Conservation (phyloP, 2,888 invertebrate genomes). For the Dorcus hopei region DNA sequence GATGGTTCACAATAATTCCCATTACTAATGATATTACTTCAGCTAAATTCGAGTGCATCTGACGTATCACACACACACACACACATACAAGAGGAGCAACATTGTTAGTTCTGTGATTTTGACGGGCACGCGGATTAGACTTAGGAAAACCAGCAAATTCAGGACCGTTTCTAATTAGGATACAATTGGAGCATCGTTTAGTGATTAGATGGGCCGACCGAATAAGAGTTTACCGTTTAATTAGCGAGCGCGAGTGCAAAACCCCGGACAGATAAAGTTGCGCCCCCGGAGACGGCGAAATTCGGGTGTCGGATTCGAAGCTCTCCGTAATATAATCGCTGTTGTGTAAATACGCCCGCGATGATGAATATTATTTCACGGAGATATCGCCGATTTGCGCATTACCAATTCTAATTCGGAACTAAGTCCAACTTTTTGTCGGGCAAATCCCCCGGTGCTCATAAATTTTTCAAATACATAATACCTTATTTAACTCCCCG, state of each 20-base stretch:
- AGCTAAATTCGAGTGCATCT: no score
- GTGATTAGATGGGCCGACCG: background rate
- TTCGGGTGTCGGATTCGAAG: background rate
- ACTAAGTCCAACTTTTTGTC: background rate
- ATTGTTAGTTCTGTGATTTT: no score
- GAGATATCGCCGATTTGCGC: conserved; percentile 1
- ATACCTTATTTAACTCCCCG: no score
- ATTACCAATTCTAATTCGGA: conserved; percentile 1
- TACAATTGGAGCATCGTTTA: background rate
- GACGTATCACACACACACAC: no score
- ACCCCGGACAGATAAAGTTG: background rate
- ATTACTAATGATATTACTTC: no score
- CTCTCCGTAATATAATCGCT: conserved; percentile 1
- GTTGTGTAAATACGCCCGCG: conserved; percentile 1
- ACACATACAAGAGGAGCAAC: no score
- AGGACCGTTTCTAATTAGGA: background rate
- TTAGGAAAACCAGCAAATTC: no score
- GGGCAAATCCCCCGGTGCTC: background rate
- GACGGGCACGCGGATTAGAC: no score
- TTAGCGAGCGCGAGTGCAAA: background rate
- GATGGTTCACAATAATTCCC: no score
- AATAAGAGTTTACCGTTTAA: conserved; percentile 1
- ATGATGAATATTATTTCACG: background rate
- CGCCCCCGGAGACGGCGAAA: background rate
- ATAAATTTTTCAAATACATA: background rate